Evolutionary conservation across 2,113 vertebrate genomes (phyloP).

Genomic region (Crotalus tigris): DNA sequence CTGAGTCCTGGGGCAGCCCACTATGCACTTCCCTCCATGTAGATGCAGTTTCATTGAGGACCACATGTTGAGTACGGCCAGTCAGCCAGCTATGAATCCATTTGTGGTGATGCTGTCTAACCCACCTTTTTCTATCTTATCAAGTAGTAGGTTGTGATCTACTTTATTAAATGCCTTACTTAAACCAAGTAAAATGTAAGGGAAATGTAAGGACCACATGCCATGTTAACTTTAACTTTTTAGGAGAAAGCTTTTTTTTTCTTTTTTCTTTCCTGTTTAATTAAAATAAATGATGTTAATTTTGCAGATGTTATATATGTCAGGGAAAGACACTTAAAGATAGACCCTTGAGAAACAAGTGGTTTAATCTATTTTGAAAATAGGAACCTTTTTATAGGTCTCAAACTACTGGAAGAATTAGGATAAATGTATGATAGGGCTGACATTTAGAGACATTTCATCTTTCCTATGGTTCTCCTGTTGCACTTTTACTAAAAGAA

Average conservation of each 20-base stretch:
- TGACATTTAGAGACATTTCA: constrained; percentile 67
- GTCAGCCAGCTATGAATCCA: too few relatives aligned
- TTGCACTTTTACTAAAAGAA: constrained; percentile 60
- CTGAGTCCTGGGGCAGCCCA: too few relatives aligned
- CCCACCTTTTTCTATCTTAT: too few relatives aligned
- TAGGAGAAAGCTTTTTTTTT: constrained; percentile 43
- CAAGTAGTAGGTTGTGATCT: too few relatives aligned
- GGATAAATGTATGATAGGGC: constrained; percentile 71
- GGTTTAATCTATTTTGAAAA: constrained; percentile 76
- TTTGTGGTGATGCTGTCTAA: too few relatives aligned
- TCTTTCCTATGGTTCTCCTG: constrained; percentile 17
- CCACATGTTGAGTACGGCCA: too few relatives aligned
- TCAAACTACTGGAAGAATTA: constrained; percentile 63
- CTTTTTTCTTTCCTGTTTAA: neutral
- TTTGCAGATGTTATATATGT: constrained; percentile 61
- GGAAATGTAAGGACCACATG: constrained; percentile 60
- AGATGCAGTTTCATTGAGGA: too few relatives aligned
- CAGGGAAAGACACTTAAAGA: constrained; percentile 62
- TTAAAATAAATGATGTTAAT: constrained; percentile 54
- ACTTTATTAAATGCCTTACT: too few relatives aligned
- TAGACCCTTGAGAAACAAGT: constrained; percentile 67
- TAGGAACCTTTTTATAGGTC: constrained; percentile 65
- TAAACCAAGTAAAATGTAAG: constrained; percentile 1
- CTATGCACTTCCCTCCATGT: too few relatives aligned
- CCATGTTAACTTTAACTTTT: constrained; percentile 63